Evolutionary conservation across 2,797 vertebrate species (phyloP).

Genomic region (Clamator glandarius): DNA sequence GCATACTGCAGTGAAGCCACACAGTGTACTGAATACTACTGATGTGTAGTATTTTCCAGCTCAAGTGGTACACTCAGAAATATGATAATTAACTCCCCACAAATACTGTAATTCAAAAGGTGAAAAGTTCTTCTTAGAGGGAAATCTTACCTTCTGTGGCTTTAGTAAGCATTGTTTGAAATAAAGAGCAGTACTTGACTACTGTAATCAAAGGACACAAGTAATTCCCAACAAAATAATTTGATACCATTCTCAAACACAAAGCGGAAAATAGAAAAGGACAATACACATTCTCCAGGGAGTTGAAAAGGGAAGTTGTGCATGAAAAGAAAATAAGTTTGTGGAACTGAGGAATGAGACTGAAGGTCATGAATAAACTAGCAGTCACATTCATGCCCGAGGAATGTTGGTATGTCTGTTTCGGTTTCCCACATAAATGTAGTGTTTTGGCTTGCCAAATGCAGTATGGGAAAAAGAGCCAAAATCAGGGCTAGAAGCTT

Average conservation of each 20-base stretch:
- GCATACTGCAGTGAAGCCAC: not conserved
- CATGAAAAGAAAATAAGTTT: conserved; percentile 27
- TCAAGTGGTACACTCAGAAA: not conserved
- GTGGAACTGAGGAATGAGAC: not conserved
- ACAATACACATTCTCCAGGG: not conserved
- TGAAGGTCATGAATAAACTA: not conserved
- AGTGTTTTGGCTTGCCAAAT: not conserved
- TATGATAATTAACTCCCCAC: not conserved
- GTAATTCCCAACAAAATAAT: conserved; percentile 2
- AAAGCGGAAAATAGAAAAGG: not conserved
- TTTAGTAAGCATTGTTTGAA: not conserved
- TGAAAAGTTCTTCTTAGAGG: not conserved
- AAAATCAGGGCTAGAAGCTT: conserved; percentile 14
- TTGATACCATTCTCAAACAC: not conserved
- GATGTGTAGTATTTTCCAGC: not conserved
- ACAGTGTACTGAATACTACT: not conserved
- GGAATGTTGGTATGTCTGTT: not conserved
- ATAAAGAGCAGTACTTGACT: not conserved
- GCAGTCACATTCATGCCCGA: not conserved
- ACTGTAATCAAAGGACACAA: not conserved
- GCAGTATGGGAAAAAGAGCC: not conserved
- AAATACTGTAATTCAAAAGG: not conserved
- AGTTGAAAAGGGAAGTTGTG: conserved; percentile 15
- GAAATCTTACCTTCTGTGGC: not conserved
- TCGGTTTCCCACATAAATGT: not conserved